Percentiles rank a stretch among this genome's conserved stretches.
These are phyloP conservation scores for Grallaria varia DNA, from an alignment of 2,113 vertebrate species.

Conservation along the genomic window DNA sequence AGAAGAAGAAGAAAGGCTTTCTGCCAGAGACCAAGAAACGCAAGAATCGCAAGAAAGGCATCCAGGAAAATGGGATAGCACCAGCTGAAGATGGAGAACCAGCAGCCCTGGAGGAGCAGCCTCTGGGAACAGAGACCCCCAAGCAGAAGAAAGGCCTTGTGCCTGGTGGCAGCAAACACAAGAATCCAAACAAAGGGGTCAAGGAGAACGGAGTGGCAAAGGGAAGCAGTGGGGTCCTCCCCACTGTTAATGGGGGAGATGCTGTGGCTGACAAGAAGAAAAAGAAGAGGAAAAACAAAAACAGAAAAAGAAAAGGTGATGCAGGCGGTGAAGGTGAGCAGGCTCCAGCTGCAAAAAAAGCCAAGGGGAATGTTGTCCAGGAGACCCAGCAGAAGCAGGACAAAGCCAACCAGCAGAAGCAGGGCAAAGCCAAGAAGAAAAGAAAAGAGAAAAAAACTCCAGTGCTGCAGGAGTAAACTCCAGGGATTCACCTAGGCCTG, in stretches of 20 bases:
- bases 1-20: slow-evolving; percentile 90
- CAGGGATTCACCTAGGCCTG: not conserved
- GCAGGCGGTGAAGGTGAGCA: not conserved
- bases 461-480: not conserved
- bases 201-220: not conserved
- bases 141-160: slow-evolving; percentile 83
- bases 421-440: slow-evolving; percentile 29
- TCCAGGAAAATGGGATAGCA: not conserved
- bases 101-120: not conserved
- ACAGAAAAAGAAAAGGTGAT: slow-evolving; percentile 22
- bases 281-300: slow-evolving; percentile 28
- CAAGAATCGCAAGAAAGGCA: slow-evolving; percentile 76
- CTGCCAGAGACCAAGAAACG: slow-evolving; percentile 92
- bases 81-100: not conserved
- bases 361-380: not conserved
- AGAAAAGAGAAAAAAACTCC: not conserved
- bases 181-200: slow-evolving; percentile 46
- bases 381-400: not conserved
- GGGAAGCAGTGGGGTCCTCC: accelerated
- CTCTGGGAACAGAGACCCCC: not conserved
- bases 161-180: slow-evolving; percentile 82
- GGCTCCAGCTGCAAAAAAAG: slow-evolving; percentile 55
- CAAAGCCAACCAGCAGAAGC: not conserved
- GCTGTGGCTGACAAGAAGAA: not conserved
- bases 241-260: not conserved